phyloP scores from a whole-genome alignment of 2,797 vertebrate species.

The Nothura maculosa region DNA sequence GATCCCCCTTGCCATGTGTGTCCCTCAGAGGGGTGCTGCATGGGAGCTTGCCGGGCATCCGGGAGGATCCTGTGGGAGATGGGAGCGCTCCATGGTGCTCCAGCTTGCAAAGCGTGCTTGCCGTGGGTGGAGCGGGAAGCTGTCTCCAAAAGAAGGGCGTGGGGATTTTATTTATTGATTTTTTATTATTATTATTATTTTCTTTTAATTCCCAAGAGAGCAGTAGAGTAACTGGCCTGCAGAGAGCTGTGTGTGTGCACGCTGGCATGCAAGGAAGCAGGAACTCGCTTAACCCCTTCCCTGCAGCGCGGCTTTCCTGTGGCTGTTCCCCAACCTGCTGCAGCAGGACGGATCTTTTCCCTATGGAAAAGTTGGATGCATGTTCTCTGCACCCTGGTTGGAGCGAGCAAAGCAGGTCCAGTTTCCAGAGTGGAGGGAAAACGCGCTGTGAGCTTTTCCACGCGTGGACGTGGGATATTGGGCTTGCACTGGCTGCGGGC shows the following conservation, averaged over 20 bases:
- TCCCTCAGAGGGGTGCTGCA: background rate
- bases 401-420: background rate
- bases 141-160: background rate
- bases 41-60: background rate
- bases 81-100: background rate
- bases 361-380: background rate
- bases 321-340: too few relatives aligned
- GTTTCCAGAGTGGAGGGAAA: accelerated
- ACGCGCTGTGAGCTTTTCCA: background rate
- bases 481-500: accelerated
- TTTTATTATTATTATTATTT: background rate
- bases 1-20: accelerated
- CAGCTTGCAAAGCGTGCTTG: accelerated
- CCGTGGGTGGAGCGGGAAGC: accelerated
- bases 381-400: accelerated
- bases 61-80: background rate
- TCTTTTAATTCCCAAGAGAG: background rate
- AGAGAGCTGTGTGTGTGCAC: background rate
- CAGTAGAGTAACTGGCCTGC: background rate
- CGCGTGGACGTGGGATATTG: accelerated
- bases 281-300: background rate
- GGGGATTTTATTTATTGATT: background rate
- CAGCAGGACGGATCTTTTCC: too few relatives aligned
- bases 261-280: background rate
- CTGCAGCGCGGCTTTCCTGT: accelerated